Evolutionary conservation across 2,888 invertebrate genomes (phyloP).

Genomic region (Drosophila fungiperda): DNA sequence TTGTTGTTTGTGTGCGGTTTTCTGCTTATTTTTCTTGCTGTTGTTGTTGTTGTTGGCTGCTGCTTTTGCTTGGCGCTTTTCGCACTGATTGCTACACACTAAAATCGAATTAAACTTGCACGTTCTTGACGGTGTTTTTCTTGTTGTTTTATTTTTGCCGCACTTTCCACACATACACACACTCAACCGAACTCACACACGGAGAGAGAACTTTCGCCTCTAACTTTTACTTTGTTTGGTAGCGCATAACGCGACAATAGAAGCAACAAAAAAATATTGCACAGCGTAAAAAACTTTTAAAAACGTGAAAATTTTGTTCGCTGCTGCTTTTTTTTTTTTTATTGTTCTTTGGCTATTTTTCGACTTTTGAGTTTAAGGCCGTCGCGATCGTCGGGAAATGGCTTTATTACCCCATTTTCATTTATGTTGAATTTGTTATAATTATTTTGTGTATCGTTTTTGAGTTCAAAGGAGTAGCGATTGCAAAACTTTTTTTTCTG

Average conservation of each 20-base stretch:
- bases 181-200: slow-evolving; percentile 26
- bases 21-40: neutral
- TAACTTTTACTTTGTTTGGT: slow-evolving; percentile 79
- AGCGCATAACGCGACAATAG: slow-evolving; percentile 46
- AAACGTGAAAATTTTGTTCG: slow-evolving; percentile 53
- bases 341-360: slow-evolving; percentile 13
- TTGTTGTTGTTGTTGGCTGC: slow-evolving; percentile 20
- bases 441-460: slow-evolving; percentile 51
- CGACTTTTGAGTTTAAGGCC: slow-evolving; percentile 40
- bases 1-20: slow-evolving; percentile 45
- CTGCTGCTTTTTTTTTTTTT: slow-evolving; percentile 11
- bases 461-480: slow-evolving; percentile 34
- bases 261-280: slow-evolving; percentile 27
- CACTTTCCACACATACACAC: slow-evolving; percentile 55
- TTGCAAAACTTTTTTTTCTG: slow-evolving; percentile 12
- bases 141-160: slow-evolving; percentile 52
- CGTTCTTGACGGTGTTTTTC: slow-evolving; percentile 33
- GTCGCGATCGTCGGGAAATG: slow-evolving; percentile 26
- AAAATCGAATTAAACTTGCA: slow-evolving; percentile 80
- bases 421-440: slow-evolving; percentile 40
- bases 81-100: slow-evolving; percentile 76
- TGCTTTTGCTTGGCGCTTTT: slow-evolving; percentile 54
- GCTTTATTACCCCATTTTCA: slow-evolving; percentile 28
- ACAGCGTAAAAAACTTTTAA: slow-evolving; percentile 50
- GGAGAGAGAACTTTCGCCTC: slow-evolving; percentile 73